Evolutionary conservation across 1,140 invertebrate genomes (phyloP).

Genomic region (Myzus persicae): DNA sequence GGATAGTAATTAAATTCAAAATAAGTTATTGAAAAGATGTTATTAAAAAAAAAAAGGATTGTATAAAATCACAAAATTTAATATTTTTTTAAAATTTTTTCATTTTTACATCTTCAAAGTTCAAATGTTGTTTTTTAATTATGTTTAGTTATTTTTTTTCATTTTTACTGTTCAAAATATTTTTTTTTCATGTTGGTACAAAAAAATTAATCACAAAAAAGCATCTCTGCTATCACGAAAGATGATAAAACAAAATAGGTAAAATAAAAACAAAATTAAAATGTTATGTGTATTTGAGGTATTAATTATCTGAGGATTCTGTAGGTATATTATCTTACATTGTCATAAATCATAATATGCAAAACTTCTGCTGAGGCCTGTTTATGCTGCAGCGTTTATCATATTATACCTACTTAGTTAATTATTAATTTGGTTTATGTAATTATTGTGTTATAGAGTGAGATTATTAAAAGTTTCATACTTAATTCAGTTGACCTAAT

Average conservation of each 20-base stretch:
- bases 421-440: not conserved
- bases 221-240: not conserved
- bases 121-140: not conserved
- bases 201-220: not conserved
- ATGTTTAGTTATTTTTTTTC: not conserved
- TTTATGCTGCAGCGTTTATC: too few species aligned
- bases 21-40: not conserved
- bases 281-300: not conserved
- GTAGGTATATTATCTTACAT: not conserved
- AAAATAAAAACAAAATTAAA: not conserved
- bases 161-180: not conserved
- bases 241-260: not conserved
- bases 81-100: not conserved
- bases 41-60: not conserved
- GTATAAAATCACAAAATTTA: not conserved
- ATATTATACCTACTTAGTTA: not conserved
- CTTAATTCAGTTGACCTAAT: too few species aligned
- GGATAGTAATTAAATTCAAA: not conserved
- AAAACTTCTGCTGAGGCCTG: too few species aligned
- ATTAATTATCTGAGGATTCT: not conserved
- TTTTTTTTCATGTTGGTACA: not conserved
- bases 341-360: not conserved
- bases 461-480: too few species aligned
- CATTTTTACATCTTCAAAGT: not conserved
- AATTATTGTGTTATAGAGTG: not conserved